Conservation (phyloP, 2,113 vertebrate species). For the Andinoacara biseriatus region DNA sequence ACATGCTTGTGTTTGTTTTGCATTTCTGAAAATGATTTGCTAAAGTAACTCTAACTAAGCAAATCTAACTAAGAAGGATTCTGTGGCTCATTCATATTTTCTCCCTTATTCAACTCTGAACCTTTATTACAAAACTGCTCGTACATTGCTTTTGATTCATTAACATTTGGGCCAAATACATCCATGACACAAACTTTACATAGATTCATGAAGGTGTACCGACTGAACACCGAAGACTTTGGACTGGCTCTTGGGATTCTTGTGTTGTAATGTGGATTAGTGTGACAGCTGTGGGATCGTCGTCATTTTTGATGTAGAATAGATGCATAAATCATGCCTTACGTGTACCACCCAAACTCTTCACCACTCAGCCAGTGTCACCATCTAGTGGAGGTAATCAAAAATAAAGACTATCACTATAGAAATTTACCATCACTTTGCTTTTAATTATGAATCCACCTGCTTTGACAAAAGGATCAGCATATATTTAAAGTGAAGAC, state of each 20-base stretch:
- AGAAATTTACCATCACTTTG: not conserved
- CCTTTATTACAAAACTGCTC: too few species aligned
- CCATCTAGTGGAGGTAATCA: conserved; percentile 19
- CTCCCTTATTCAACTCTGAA: too few species aligned
- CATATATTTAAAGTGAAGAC: not conserved
- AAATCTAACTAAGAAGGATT: too few species aligned
- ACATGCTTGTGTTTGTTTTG: too few species aligned
- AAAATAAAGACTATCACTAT: not conserved
- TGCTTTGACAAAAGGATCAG: not conserved
- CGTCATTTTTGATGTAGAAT: not conserved
- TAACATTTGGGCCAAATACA: not conserved
- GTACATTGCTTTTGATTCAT: not conserved
- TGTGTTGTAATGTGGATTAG: not conserved
- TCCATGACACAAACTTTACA: not conserved
- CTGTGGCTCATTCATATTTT: too few species aligned
- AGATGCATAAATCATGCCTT: not conserved
- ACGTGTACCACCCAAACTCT: not conserved
- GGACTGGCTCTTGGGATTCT: not conserved
- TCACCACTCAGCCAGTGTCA: not conserved
- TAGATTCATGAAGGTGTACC: not conserved
- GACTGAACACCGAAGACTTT: not conserved
- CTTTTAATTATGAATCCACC: not conserved
- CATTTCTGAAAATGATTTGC: too few species aligned
- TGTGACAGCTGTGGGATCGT: not conserved
- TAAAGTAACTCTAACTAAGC: too few species aligned